Evolutionary conservation across 2,113 vertebrate species (phyloP), one percentile per base, ranked within the genome.

Genomic region (Excalfactoria chinensis): DNA sequence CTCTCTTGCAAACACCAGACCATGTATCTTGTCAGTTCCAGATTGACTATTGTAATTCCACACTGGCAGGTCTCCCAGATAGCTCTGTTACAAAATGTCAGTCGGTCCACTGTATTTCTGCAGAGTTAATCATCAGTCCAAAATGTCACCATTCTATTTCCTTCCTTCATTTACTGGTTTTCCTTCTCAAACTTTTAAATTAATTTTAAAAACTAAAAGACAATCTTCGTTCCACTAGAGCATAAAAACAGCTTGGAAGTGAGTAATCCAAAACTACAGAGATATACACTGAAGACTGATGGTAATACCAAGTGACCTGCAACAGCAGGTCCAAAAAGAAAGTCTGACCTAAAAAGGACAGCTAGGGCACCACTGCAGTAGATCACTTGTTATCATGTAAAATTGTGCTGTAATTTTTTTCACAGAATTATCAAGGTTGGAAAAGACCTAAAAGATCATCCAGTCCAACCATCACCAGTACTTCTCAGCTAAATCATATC

Each of bases 71-170:
- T 77, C 59, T 95, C 92, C 88, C 84, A 90, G 84, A 44, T 22
- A 85, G 40, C 71, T 46, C 5, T 25, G 49, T 28, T 86, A 87
- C 88, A 87, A 95, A 93, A 93, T 92, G 90, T 94, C 93, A 95
- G 22, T 83, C 43, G 22, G 70, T 28, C 63, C 41, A 48, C 66
- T 79, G 81, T 78, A 66, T 83, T 83, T 84, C 86, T 85, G 77
- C 77, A 66, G 86, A 95, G 90, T 85, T 92, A 90, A 84, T 90
- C 48, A 84, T 58, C 74, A 58, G 70, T 90, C 88, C 86, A 92
- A 83, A 94, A 95, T 87, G 93, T 73, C 90, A 92, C 51, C 41
- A 83, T 64, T 64, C 43, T 67, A 77, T 94, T 94, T 85, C 81
- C 88, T 89, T 69, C 85, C 59, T 82, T 90, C 28, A 70, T 40